A percentile compares a stretch with the other conserved stretches of the same genome.
phyloP scores from a whole-genome alignment of 2,888 invertebrate species.

The Leptothorax acervorum region DNA sequence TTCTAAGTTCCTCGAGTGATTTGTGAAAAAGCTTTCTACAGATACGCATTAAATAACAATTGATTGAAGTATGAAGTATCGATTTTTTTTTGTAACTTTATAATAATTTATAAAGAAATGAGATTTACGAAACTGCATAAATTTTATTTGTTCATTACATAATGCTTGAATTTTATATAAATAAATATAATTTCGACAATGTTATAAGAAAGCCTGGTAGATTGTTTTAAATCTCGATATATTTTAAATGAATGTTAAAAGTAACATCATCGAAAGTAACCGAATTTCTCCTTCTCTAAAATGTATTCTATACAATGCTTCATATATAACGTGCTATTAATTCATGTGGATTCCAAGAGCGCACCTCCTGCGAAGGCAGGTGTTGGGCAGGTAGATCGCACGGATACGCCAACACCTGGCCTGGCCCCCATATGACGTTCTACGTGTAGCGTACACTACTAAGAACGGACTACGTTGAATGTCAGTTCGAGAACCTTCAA shows the following conservation, averaged over 20 bases:
- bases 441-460: neutral
- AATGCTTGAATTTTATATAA: neutral
- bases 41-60: neutral
- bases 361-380: slow-evolving; percentile 73
- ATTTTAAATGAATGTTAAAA: neutral
- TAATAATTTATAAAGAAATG: neutral
- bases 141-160: neutral
- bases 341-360: slow-evolving; percentile 66
- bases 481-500: slow-evolving; percentile 14
- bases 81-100: neutral
- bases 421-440: slow-evolving; percentile 66
- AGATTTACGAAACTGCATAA: neutral
- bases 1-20: neutral
- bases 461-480: neutral
- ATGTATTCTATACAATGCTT: neutral
- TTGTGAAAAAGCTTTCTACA: neutral
- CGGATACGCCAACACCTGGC: slow-evolving; percentile 73
- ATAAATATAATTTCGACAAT: neutral
- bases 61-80: neutral
- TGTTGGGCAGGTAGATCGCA: slow-evolving; percentile 68
- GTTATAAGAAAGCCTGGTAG: neutral
- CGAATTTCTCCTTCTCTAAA: neutral
- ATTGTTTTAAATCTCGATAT: neutral
- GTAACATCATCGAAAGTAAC: neutral
- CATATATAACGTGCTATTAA: slow-evolving; percentile 9